Evolutionary conservation across 2,888 invertebrate genomes (phyloP), one percentile per base, ranked within the genome.

Genomic region (Drosophila emarginata): DNA sequence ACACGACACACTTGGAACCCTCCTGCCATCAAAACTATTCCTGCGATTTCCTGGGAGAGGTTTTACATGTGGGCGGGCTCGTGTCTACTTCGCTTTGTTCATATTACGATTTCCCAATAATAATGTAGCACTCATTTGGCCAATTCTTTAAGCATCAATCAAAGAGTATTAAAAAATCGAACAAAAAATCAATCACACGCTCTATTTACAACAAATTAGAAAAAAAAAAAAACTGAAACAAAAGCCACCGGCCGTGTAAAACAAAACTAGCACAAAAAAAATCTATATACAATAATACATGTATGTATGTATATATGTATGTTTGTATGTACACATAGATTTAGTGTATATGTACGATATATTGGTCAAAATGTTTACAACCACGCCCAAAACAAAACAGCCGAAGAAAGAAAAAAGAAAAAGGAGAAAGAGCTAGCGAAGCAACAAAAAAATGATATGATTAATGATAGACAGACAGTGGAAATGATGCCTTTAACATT

Each of bases 281-380:
- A 77, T 74, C 64, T 81, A 66, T 32, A 32, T 32, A 32, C 32
- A 32, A 9, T 32, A 32, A 32, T 32, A 9, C 32, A 32, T 4
- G 5, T 28, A 28, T 6, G 5, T 40, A 40, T 6, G 2, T 9
- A 40, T 15, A 2, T 40, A 18, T 26, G 2, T 32, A 32, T 32
- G 32, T 9, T 4, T 32, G 32, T 45, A 45, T 21, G 4, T 12
- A 21, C 12, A 4, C 21, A 21, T 45, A 11, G 9, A 9, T 32
- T 9, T 32, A 9, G 32, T 32, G 11, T 32, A 11, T 18, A 11
- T 40, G 71, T 67, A 84, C 85, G 70, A 79, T 85, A 85, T 85
- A 79, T 82, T 79, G 88, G 80, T 85, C 82, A 85, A 87, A 87
- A 82, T 87, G 87, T 82, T 87, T 82, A 85, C 74, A 72, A 54